Conservation (phyloP, 2,113 vertebrate genomes). For the Prionailurus bengalensis region DNA sequence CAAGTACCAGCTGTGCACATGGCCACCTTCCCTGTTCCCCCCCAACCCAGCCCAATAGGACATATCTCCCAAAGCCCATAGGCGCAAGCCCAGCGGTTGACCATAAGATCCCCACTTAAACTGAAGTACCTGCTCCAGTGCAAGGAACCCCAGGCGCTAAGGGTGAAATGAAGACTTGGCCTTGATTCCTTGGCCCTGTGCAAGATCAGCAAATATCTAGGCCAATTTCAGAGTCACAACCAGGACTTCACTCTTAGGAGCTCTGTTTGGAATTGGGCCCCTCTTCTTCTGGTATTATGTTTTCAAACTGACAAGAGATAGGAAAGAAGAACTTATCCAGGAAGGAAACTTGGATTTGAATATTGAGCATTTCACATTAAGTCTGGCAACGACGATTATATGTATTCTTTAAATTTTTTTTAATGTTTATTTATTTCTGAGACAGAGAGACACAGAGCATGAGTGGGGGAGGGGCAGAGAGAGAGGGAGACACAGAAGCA, state of each 20-base stretch:
- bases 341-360: conserved; percentile 89
- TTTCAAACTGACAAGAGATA: conserved; percentile 90
- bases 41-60: neutral
- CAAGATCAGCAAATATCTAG: conserved; percentile 89
- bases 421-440: too few species aligned
- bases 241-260: conserved; percentile 92
- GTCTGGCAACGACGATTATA: conserved; percentile 52
- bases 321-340: conserved; percentile 88
- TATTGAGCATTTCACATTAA: conserved; percentile 88
- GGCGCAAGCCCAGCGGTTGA: neutral
- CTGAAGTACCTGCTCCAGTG: neutral
- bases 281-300: conserved; percentile 85
- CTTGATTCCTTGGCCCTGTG: conserved; percentile 90
- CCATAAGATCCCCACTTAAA: neutral
- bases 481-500: too few species aligned
- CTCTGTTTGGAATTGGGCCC: conserved; percentile 86
- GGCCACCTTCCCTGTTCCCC: neutral
- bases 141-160: neutral
- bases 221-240: conserved; percentile 88
- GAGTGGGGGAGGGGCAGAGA: too few species aligned
- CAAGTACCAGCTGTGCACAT: neutral
- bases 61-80: neutral
- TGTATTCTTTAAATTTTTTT: conserved; percentile 77
- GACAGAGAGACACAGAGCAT: too few species aligned
- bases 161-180: conserved; percentile 90